These are phyloP conservation scores for Dromococcyx pavoninus DNA, from an alignment of 2,797 vertebrate genomes.

Conservation along the genomic window DNA sequence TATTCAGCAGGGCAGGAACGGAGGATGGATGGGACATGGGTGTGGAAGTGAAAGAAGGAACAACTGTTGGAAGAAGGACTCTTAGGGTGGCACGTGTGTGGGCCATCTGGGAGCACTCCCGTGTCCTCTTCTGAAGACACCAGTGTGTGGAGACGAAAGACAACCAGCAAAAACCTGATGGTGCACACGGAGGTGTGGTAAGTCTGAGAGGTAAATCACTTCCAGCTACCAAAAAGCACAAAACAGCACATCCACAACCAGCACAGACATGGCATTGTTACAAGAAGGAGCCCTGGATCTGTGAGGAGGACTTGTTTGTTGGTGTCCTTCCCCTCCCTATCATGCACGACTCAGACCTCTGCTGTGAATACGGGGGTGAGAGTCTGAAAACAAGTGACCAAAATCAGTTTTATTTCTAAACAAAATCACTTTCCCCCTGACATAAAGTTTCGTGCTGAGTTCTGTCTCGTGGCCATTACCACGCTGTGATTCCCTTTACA, in stretches of 20 bases:
- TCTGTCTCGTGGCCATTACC: fast-evolving
- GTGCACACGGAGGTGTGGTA: fast-evolving
- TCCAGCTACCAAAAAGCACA: neutral
- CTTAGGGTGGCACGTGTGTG: fast-evolving
- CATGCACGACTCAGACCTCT: no score
- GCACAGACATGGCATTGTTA: fast-evolving
- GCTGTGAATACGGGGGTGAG: fast-evolving
- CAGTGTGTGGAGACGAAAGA: neutral
- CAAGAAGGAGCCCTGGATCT: fast-evolving
- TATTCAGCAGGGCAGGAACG: fast-evolving
- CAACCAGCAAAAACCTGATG: neutral
- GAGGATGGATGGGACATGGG: fast-evolving
- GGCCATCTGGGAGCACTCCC: neutral
- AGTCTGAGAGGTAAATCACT: neutral
- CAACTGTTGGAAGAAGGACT: neutral
- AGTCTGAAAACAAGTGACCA: neutral
- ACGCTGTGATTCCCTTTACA: fast-evolving
- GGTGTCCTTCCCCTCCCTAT: neutral
- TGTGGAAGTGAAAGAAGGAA: neutral
- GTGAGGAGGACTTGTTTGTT: fast-evolving
- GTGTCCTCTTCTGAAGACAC: neutral
- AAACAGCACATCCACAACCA: neutral
- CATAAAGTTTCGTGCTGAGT: neutral
- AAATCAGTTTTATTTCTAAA: neutral
- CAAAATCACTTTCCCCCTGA: neutral